A percentile compares a stretch with the other conserved stretches of the same genome.
Evolutionary conservation across 92 coral and sea anemone species (phyloP).

Genomic region (Epizoanthus scotinus): DNA sequence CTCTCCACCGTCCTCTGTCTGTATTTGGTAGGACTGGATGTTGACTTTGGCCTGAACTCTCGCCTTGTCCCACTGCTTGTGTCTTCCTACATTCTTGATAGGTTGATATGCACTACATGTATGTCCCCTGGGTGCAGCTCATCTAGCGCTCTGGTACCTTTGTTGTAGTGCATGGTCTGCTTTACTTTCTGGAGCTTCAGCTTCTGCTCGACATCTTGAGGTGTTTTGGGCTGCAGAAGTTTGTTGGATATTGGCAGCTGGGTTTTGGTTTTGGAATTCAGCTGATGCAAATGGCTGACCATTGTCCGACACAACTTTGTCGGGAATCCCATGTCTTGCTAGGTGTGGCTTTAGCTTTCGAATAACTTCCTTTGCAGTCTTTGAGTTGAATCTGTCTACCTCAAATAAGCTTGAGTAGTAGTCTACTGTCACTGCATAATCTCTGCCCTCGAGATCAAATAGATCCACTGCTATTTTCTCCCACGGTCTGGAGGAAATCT

Average conservation of each 20-base stretch:
- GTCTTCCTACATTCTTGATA: conserved; percentile 26
- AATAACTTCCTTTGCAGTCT: conserved; percentile 9
- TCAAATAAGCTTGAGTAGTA: conserved; percentile 33
- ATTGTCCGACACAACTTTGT: conserved; percentile 8
- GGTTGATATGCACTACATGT: conserved; percentile 48
- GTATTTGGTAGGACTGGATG: conserved; percentile 42
- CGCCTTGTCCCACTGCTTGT: conserved; percentile 47
- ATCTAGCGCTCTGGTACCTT: conserved; percentile 39
- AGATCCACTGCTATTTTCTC: conserved; percentile 27
- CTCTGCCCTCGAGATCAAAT: conserved; percentile 13
- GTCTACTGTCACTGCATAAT: conserved; percentile 18
- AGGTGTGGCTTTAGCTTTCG: conserved; percentile 19
- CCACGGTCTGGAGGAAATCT: conserved; percentile 26
- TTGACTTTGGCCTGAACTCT: conserved; percentile 47
- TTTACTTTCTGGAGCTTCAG: conserved; percentile 45
- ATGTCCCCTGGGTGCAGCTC: conserved; percentile 58
- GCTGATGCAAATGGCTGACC: conserved; percentile 7
- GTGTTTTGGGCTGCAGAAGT: conserved; percentile 13
- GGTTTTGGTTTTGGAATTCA: conserved; percentile 14
- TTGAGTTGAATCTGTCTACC: conserved; percentile 21
- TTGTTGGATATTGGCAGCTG: background rate
- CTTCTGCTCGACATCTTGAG: conserved; percentile 37
- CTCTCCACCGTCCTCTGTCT: conserved; percentile 49
- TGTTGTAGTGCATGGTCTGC: conserved; percentile 47
- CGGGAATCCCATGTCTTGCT: conserved; percentile 11